These are phyloP conservation scores for Chymomyza caudatula DNA, from an alignment of 2,888 invertebrate genomes.

Conservation along the genomic window DNA sequence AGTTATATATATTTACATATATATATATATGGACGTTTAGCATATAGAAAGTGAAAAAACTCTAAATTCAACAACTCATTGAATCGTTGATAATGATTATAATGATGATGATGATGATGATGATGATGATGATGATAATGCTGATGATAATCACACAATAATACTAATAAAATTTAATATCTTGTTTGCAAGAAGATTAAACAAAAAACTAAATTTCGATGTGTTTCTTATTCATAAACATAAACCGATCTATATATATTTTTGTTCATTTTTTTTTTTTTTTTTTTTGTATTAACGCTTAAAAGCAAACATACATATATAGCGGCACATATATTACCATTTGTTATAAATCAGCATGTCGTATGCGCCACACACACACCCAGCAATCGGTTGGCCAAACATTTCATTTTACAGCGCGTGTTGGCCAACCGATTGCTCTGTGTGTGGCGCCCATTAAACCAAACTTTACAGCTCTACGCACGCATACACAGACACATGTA, in stretches of 20 bases:
- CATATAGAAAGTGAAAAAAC: conserved; percentile 15
- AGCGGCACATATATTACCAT: neutral
- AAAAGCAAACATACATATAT: conserved; percentile 4
- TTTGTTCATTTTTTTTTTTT: neutral
- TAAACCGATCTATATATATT: neutral
- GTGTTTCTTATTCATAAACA: conserved; percentile 66
- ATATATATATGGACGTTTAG: conserved; percentile 22
- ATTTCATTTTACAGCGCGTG: too few relatives aligned
- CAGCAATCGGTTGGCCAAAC: too few relatives aligned
- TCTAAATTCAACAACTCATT: conserved; percentile 5
- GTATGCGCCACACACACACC: too few relatives aligned
- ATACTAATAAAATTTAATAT: conserved; percentile 47
- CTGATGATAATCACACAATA: conserved; percentile 11
- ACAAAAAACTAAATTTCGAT: conserved; percentile 60
- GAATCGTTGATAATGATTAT: conserved; percentile 16
- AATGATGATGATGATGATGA: conserved; percentile 4
- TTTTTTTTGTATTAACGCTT: neutral
- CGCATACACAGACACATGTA: neutral
- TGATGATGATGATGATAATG: conserved; percentile 11
- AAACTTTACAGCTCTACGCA: neutral
- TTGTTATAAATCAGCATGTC: too few relatives aligned
- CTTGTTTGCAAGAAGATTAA: conserved; percentile 72
- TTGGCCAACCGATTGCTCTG: too few relatives aligned
- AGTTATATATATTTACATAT: conserved; percentile 24
- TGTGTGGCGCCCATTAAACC: too few relatives aligned